These are phyloP conservation scores for Leptinotarsa haldemani DNA, from an alignment of 2,888 invertebrate species.

Conservation along the genomic window DNA sequence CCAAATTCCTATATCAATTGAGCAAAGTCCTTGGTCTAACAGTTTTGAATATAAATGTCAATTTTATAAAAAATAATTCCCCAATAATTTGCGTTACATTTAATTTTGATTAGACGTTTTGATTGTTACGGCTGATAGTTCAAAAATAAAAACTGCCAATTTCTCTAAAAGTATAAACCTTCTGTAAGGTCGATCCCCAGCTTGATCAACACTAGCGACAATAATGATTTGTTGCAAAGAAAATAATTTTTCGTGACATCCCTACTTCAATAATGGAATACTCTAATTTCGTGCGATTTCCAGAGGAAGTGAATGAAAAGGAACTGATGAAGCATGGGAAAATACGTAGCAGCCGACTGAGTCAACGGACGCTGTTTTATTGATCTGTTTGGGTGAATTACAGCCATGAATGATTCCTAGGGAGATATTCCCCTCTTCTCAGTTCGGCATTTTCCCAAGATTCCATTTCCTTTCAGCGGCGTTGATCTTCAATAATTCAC, in stretches of 20 bases:
- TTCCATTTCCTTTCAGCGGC: slow-evolving; percentile 13
- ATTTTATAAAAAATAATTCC: slow-evolving; percentile 34
- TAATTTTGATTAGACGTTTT: slow-evolving; percentile 43
- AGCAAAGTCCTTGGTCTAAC: slow-evolving; percentile 36
- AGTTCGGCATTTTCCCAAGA: slow-evolving; percentile 5
- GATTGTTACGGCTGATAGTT: slow-evolving; percentile 30
- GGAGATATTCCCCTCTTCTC: slow-evolving; percentile 27
- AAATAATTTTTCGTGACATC: not conserved
- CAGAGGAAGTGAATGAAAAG: slow-evolving; percentile 6
- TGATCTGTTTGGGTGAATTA: slow-evolving; percentile 42
- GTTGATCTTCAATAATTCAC: slow-evolving; percentile 1
- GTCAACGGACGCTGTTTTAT: slow-evolving; percentile 38
- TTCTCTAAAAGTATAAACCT: slow-evolving; percentile 34
- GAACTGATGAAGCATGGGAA: slow-evolving; percentile 29
- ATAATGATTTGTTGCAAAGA: not conserved
- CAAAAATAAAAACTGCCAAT: slow-evolving; percentile 44
- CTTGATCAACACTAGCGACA: slow-evolving; percentile 12
- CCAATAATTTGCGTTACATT: slow-evolving; percentile 35
- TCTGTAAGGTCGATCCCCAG: slow-evolving; percentile 39
- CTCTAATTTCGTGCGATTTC: not conserved
- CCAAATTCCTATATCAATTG: slow-evolving; percentile 18
- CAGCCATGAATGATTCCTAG: slow-evolving; percentile 39
- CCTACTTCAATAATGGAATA: not conserved
- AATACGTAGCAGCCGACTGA: slow-evolving; percentile 25
- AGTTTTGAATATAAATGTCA: slow-evolving; percentile 9